These are phyloP conservation scores for Sphaeridia pumilis DNA, from an alignment of 2,888 invertebrate genomes.

Conservation along the genomic window DNA sequence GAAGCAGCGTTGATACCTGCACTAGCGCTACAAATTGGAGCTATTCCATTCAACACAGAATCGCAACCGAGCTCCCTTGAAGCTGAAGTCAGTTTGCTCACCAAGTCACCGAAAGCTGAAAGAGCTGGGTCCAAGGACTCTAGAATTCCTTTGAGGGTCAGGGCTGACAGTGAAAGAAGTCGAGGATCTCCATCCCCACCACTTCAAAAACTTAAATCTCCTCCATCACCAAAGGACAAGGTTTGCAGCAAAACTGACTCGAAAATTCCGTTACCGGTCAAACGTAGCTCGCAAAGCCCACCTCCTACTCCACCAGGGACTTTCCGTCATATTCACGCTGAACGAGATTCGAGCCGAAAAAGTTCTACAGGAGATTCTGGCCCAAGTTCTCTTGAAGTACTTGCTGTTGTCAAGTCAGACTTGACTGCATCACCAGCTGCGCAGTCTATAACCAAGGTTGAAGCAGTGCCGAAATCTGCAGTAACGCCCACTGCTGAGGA, in stretches of 20 bases:
- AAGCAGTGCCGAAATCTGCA: neutral
- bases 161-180: neutral
- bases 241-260: neutral
- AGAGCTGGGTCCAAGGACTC: constrained; percentile 1
- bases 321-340: neutral
- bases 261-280: constrained; percentile 1
- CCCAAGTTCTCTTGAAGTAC: neutral
- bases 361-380: neutral
- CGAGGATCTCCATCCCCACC: constrained; percentile 1
- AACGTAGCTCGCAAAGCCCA: neutral
- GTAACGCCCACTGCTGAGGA: constrained; percentile 15
- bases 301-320: neutral
- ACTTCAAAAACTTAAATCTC: neutral
- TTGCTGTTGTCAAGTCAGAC: neutral
- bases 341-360: neutral
- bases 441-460: too few relatives aligned
- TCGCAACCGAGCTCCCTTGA: neutral
- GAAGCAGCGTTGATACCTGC: neutral
- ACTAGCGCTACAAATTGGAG: too few relatives aligned
- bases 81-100: neutral
- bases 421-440: too few relatives aligned
- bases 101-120: neutral
- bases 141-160: constrained; percentile 8
- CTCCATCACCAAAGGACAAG: neutral
- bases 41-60: neutral